phyloP scores from a whole-genome alignment of 2,113 vertebrate genomes.

The Pundamilia nyererei region DNA sequence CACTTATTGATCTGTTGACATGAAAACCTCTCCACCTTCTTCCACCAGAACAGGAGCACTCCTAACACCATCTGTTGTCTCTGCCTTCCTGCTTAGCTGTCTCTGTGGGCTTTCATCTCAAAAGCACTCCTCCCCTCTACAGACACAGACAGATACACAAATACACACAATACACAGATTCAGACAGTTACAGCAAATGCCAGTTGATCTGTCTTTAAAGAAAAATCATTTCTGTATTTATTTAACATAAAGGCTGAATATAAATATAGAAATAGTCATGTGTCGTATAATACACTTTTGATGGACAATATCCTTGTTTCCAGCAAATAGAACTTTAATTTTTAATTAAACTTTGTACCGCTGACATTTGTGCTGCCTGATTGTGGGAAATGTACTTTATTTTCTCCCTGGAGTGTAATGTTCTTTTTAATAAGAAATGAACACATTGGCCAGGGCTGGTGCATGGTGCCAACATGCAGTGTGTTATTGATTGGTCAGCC shows the following conservation, averaged over 20 bases:
- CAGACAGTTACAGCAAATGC: neutral
- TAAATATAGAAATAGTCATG: neutral
- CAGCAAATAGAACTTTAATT: neutral
- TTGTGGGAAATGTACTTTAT: neutral
- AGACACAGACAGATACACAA: neutral
- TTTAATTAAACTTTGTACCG: neutral
- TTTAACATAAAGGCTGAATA: neutral
- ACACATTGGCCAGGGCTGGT: neutral
- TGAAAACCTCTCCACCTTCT: neutral
- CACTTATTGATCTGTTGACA: constrained; percentile 51
- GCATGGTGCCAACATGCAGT: constrained; percentile 23
- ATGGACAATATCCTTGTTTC: neutral
- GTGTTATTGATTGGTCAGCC: constrained; percentile 46
- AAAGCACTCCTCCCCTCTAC: neutral
- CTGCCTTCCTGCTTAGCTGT: neutral
- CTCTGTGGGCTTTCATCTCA: constrained; percentile 31
- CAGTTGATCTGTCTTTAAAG: neutral
- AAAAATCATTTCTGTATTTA: neutral
- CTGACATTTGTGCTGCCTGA: neutral
- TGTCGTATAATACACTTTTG: neutral
- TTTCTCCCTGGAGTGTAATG: neutral
- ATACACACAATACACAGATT: neutral
- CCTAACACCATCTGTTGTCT: constrained; percentile 30
- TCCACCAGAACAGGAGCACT: neutral
- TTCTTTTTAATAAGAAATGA: constrained; percentile 3